These are phyloP conservation scores for Eulithis prunata DNA, from an alignment of 2,888 invertebrate genomes.

Conservation along the genomic window DNA sequence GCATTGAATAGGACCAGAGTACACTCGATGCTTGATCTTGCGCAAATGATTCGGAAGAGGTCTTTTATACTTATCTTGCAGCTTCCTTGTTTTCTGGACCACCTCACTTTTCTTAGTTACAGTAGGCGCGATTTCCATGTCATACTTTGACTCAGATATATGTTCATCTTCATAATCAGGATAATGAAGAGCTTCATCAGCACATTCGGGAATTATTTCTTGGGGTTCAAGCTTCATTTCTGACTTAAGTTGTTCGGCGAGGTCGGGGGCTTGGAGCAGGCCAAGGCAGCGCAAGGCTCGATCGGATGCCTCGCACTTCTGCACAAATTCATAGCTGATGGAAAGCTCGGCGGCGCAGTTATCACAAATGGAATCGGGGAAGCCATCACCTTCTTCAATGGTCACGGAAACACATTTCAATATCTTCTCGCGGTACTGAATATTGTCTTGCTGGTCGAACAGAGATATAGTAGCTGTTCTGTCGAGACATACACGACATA, in stretches of 20 bases:
- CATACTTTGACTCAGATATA: constrained; percentile 14
- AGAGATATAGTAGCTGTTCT: constrained; percentile 63
- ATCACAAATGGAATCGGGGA: constrained; percentile 67
- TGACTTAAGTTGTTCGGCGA: constrained; percentile 19
- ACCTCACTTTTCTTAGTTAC: constrained; percentile 5
- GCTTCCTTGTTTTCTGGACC: constrained; percentile 7
- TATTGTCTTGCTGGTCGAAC: constrained; percentile 60
- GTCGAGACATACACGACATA: constrained; percentile 72
- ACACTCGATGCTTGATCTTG: constrained; percentile 30
- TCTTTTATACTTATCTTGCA: constrained; percentile 17
- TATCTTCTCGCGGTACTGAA: constrained; percentile 64
- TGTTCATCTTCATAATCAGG: constrained; percentile 10
- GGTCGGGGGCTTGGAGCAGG: constrained; percentile 31
- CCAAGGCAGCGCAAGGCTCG: constrained; percentile 55
- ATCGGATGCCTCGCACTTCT: constrained; percentile 29
- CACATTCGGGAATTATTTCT: constrained; percentile 8
- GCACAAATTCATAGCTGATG: constrained; percentile 63
- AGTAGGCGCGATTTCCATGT: background rate
- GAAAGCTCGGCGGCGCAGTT: constrained; percentile 64
- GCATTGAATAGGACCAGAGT: constrained; percentile 37
- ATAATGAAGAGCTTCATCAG: constrained; percentile 4
- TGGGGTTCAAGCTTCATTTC: constrained; percentile 49
- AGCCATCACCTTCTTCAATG: constrained; percentile 65
- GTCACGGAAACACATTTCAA: constrained; percentile 65
- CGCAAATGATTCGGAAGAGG: constrained; percentile 28